Percentiles rank a stretch among this genome's conserved stretches.
phyloP scores from a whole-genome alignment of 2,113 vertebrate species.

The Toxotes jaculatrix region DNA sequence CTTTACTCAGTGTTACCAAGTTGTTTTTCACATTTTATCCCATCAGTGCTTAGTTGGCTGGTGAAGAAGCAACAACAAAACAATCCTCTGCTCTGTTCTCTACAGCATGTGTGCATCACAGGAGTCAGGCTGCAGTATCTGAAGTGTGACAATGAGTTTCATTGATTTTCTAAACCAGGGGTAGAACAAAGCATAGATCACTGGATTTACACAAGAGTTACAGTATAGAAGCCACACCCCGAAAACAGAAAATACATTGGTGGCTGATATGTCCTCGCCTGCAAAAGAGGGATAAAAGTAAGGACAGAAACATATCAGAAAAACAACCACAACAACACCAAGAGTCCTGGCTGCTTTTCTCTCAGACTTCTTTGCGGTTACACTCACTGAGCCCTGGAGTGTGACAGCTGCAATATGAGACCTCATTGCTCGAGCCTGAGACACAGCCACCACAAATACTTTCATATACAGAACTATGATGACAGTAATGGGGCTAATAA shows the following conservation, averaged over 20 bases:
- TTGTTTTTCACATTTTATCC: too few species aligned
- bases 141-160: background rate
- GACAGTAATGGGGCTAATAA: conserved; percentile 4
- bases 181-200: conserved; percentile 27
- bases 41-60: too few species aligned
- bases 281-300: background rate
- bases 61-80: too few species aligned
- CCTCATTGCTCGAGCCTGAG: background rate
- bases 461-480: background rate
- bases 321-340: conserved; percentile 21
- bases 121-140: background rate
- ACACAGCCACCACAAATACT: conserved; percentile 13
- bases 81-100: too few species aligned
- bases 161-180: background rate
- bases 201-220: conserved; percentile 43
- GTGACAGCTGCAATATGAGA: background rate
- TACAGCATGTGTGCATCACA: too few species aligned
- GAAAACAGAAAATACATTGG: background rate
- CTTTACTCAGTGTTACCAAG: too few species aligned
- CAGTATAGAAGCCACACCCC: conserved; percentile 30
- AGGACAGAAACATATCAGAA: conserved; percentile 19
- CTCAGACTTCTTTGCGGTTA: conserved; percentile 16
- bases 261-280: background rate
- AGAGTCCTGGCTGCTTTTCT: conserved; percentile 22
- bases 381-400: background rate